phyloP scores from a whole-genome alignment of 2,113 vertebrate species.

The Phylloscopus trochiloides region DNA sequence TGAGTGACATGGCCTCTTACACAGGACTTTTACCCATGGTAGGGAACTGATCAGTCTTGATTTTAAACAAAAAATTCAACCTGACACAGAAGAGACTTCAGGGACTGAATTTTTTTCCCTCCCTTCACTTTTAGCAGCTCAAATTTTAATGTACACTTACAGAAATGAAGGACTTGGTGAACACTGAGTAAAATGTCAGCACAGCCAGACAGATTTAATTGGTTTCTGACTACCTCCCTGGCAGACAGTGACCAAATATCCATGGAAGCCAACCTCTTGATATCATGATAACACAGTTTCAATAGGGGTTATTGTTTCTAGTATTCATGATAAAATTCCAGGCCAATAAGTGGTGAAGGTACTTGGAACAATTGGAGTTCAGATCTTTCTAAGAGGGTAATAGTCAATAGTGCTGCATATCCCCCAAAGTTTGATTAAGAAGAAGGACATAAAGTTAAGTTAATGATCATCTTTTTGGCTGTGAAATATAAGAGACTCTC shows the following conservation, averaged over 20 bases:
- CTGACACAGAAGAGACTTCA: not conserved
- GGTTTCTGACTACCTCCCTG: not conserved
- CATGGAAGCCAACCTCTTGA: not conserved
- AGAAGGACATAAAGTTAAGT: not conserved
- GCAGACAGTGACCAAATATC: constrained; percentile 13
- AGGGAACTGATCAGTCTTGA: not conserved
- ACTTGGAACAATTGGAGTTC: not conserved
- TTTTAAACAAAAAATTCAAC: not conserved
- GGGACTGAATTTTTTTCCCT: not conserved
- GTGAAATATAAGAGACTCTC: not conserved
- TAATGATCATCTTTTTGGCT: not conserved
- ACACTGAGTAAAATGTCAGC: not conserved
- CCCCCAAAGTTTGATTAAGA: not conserved
- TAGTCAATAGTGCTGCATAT: not conserved
- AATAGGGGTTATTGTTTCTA: not conserved
- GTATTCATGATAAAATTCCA: not conserved
- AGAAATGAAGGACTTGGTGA: not conserved
- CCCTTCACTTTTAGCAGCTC: not conserved
- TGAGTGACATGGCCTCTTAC: constrained; percentile 1
- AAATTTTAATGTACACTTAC: not conserved
- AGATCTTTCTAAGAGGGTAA: not conserved
- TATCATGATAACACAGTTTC: not conserved
- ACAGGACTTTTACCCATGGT: constrained; percentile 11
- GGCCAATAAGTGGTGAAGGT: not conserved
- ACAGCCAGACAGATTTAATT: not conserved